A percentile compares a stretch with the other conserved stretches of the same genome.
Evolutionary conservation across 2,113 vertebrate genomes (phyloP).

Genomic region (Rallus limicola): DNA sequence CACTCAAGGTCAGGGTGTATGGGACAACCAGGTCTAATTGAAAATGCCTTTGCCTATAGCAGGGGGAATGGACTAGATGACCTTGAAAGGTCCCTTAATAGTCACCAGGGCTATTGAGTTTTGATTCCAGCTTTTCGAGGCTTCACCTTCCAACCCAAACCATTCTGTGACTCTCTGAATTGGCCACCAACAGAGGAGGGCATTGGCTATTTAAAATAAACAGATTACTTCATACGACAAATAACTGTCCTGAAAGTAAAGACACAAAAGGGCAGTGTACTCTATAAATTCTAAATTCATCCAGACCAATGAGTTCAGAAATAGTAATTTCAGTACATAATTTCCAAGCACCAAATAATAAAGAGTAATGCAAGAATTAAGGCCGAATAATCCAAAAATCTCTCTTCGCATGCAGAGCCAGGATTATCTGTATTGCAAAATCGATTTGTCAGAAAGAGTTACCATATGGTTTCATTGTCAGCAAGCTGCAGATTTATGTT

Average conservation of each 20-base stretch:
- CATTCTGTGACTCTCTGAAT: not conserved
- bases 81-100: too few species aligned
- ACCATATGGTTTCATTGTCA: not conserved
- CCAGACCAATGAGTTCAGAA: not conserved
- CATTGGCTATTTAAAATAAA: not conserved
- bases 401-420: not conserved
- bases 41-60: not conserved
- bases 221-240: not conserved
- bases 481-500: not conserved
- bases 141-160: not conserved
- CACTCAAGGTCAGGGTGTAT: not conserved
- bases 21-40: not conserved
- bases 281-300: not conserved
- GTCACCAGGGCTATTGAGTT: too few species aligned
- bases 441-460: not conserved
- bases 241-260: not conserved
- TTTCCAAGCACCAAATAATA: not conserved
- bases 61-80: too few species aligned
- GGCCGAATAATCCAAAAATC: not conserved
- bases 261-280: accelerated
- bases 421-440: constrained; percentile 8
- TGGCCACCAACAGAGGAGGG: not conserved
- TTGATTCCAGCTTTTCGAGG: too few species aligned
- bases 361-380: not conserved
- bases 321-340: not conserved